phyloP scores from a whole-genome alignment of 1,140 invertebrate genomes.

The Paraescarpia echinospica region DNA sequence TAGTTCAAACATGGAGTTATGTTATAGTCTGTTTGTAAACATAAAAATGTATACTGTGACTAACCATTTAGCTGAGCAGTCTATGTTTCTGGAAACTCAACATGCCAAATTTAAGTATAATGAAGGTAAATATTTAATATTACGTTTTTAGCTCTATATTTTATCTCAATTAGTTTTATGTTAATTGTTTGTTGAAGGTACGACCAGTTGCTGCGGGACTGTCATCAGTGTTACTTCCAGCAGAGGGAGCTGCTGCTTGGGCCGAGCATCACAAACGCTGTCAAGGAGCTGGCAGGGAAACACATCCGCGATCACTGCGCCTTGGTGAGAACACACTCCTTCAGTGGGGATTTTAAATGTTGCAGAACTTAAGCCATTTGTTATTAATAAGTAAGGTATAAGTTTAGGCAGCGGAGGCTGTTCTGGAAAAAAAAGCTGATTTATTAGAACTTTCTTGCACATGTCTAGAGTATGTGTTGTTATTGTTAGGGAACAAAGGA shows the following conservation, averaged over 20 bases:
- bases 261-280: conserved; percentile 74
- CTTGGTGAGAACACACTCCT: conserved; percentile 59
- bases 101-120: not conserved
- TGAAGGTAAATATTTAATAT: not conserved
- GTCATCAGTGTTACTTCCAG: conserved; percentile 82
- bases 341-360: not conserved
- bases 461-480: no score
- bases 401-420: not conserved
- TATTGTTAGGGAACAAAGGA: no score
- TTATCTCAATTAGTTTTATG: not conserved
- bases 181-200: conserved; percentile 63
- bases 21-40: no score
- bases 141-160: not conserved
- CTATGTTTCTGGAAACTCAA: not conserved
- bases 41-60: no score
- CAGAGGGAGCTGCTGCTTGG: conserved; percentile 75
- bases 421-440: no score
- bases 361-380: conserved; percentile 3
- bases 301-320: conserved; percentile 85
- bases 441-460: no score
- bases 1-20: no score
- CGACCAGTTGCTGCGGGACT: conserved; percentile 74
- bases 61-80: not conserved
- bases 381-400: not conserved
- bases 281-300: conserved; percentile 70